These are phyloP conservation scores for Callospermophilus lateralis DNA, from an alignment of 2,113 vertebrate species.

Conservation along the genomic window DNA sequence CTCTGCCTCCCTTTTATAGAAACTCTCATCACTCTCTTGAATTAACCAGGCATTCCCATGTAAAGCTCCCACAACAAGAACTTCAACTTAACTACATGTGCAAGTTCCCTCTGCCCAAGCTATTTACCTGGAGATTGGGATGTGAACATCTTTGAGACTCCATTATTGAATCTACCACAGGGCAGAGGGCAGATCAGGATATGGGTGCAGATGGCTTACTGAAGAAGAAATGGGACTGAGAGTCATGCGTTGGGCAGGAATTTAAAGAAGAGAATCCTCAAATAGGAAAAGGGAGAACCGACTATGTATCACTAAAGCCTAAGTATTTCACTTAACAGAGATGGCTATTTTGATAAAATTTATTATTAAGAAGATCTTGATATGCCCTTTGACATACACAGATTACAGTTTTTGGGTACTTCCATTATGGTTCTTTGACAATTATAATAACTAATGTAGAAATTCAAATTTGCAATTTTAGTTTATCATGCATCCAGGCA, in stretches of 20 bases:
- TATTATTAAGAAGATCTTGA: neutral
- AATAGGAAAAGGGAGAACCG: neutral
- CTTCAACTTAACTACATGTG: neutral
- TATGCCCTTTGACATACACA: neutral
- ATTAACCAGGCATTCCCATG: neutral
- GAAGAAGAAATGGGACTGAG: neutral
- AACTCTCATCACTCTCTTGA: neutral
- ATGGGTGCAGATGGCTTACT: rapidly evolving
- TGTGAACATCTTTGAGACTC: neutral
- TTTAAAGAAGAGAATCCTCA: neutral
- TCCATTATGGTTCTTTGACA: neutral
- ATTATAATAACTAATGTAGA: constrained; percentile 23
- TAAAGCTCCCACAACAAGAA: neutral
- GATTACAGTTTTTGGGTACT: neutral
- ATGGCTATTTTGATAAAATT: neutral
- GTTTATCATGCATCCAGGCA: constrained; percentile 33
- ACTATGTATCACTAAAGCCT: neutral
- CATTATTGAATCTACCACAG: neutral
- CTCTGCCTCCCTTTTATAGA: neutral
- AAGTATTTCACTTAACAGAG: neutral
- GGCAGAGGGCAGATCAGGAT: neutral
- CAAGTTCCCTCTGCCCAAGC: neutral
- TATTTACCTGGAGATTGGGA: neutral
- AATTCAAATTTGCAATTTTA: constrained; percentile 46
- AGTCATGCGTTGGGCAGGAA: neutral